These are phyloP conservation scores for Matsumyia berberina DNA, from an alignment of 2,888 invertebrate genomes.

Conservation along the genomic window DNA sequence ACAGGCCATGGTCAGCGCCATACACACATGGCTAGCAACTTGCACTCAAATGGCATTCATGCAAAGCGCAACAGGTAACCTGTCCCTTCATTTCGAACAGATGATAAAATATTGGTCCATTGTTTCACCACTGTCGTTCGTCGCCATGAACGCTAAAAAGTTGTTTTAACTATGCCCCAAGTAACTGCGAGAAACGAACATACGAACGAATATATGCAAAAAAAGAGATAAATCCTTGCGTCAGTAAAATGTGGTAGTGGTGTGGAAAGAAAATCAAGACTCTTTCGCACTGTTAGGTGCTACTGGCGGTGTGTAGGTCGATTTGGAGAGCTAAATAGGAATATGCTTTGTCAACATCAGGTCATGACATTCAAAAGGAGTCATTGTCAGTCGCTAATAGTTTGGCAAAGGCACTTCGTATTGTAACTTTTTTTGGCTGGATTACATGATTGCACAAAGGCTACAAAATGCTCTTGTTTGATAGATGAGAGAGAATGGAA, in stretches of 20 bases:
- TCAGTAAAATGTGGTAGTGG: constrained; percentile 10
- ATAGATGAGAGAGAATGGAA: not conserved
- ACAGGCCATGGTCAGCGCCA: constrained; percentile 19
- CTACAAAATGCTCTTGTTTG: not conserved
- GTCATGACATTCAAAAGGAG: constrained; percentile 59
- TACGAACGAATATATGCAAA: not conserved
- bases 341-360: constrained; percentile 55
- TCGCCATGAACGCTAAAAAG: constrained; percentile 37
- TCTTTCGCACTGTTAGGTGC: constrained; percentile 12
- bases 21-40: not conserved
- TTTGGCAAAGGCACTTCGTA: not conserved
- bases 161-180: constrained; percentile 31
- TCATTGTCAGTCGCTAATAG: constrained; percentile 51
- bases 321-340: constrained; percentile 19
- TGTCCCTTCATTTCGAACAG: constrained; percentile 76
- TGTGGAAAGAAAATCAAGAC: constrained; percentile 19
- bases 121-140: constrained; percentile 75
- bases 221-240: constrained; percentile 50
- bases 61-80: constrained; percentile 60
- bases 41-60: constrained; percentile 55
- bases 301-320: constrained; percentile 51
- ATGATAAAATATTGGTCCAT: constrained; percentile 80
- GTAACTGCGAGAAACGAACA: constrained; percentile 13
- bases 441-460: not conserved
- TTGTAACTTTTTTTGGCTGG: not conserved